Evolutionary conservation across 2,113 vertebrate species (phyloP), one percentile per base, ranked within the genome.

Genomic region (Lucifuga dentata): DNA sequence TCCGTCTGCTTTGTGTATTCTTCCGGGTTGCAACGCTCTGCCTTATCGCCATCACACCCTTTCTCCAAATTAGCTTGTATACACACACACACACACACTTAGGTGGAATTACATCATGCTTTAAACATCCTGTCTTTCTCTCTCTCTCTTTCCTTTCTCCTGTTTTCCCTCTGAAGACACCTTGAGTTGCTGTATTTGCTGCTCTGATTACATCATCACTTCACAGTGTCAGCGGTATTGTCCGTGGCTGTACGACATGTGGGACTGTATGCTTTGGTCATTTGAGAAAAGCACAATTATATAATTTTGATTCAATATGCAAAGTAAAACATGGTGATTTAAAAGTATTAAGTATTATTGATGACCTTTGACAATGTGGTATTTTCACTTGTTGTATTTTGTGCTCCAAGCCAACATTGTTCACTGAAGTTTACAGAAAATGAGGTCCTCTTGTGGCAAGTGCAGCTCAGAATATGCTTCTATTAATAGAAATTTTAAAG

Each of bases 31-130:
- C 35, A 61, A 64, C 65, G 50, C 45, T 68, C 29, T 1, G 17
- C 26, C 56, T 74, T 80, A 70, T 86, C 79, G 59, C 8, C 51
- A 59, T 55, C 53, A 41, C 23, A 39, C 55, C 45, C 41, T 20
- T 62, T 21, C 33, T 38, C 24, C 24, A 50, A 50, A 62, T 63
- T 21, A 11, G 10, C 11, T 6, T 21, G 43, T 11, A 19, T 20
- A 32, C 26, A 8, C 29, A 19, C 19, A 40, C 17, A 5, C 21
- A 39, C 20, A 33, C n/a, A 16, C 9, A 5, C 11, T 24, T 49
- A 52, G 26, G 51, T 76, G 35, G 29, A 45, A 73, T 43, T 36
- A 75, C 66, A 23, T 86, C 62, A 58, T 65, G 23, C 48, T 40
- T 51, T n/a, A 71, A 43, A 78, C 51, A 83, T 83, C 12, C 56